Percentiles rank a stretch among this genome's conserved stretches.
Evolutionary conservation across 2,888 invertebrate genomes (phyloP).

Genomic region (Mythimna vitellina): DNA sequence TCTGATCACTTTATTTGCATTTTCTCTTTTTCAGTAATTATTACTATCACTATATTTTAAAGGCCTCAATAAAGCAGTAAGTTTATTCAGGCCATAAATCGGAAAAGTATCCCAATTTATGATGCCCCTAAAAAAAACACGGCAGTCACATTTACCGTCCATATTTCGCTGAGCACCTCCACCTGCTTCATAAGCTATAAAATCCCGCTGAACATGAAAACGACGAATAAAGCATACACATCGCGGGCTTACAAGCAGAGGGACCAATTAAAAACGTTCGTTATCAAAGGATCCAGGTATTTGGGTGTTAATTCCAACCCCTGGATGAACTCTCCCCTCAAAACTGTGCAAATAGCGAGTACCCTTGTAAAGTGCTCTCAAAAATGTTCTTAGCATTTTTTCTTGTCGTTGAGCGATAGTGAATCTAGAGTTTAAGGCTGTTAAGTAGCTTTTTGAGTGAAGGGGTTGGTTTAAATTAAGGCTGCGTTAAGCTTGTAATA

Average conservation of each 20-base stretch:
- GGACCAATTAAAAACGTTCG: constrained; percentile 60
- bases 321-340: constrained; percentile 40
- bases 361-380: constrained; percentile 29
- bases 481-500: constrained; percentile 8
- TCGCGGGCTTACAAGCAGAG: constrained; percentile 36
- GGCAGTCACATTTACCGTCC: constrained; percentile 19
- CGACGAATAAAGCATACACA: constrained; percentile 39
- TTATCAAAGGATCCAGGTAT: constrained; percentile 54
- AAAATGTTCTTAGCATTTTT: constrained; percentile 39
- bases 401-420: constrained; percentile 31
- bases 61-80: background rate
- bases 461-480: constrained; percentile 11
- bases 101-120: constrained; percentile 18
- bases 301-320: constrained; percentile 60
- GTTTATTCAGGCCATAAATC: constrained; percentile 21
- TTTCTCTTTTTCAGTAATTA: background rate
- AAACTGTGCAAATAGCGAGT: constrained; percentile 44
- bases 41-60: background rate
- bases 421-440: constrained; percentile 11
- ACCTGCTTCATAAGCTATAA: constrained; percentile 39
- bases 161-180: constrained; percentile 21
- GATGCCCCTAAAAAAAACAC: constrained; percentile 1
- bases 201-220: constrained; percentile 30
- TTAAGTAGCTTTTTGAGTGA: constrained; percentile 33
- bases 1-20: background rate